These are phyloP conservation scores for Arctia plantaginis DNA, from an alignment of 2,888 invertebrate genomes.

Conservation along the genomic window DNA sequence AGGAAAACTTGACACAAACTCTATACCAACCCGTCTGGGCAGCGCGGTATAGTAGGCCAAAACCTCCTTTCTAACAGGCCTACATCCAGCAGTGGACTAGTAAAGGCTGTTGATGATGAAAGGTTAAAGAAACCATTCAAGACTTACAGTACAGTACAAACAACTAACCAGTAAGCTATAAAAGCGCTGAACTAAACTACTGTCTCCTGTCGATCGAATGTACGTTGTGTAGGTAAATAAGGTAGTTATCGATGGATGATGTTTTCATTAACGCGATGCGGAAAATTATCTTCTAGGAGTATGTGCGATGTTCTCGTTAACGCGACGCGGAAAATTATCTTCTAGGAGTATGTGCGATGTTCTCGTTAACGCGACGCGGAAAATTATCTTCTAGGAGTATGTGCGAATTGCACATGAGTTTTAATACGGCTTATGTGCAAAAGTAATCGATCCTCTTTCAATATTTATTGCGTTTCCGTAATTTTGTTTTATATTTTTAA, in stretches of 20 bases:
- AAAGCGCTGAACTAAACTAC: background rate
- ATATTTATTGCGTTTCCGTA: background rate
- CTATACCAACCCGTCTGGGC: no score
- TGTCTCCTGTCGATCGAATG: conserved; percentile 28
- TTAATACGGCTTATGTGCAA: background rate
- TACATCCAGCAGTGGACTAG: no score
- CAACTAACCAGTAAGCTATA: background rate
- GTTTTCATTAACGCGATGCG: conserved; percentile 12
- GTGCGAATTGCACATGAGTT: conserved; percentile 3
- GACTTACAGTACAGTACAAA: background rate
- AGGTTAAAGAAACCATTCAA: no score
- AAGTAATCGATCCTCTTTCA: background rate
- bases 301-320: conserved; percentile 18
- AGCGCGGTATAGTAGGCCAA: no score
- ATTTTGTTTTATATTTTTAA: background rate
- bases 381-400: conserved; percentile 11
- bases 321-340: conserved; percentile 13
- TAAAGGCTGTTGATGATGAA: no score
- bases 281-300: conserved; percentile 13
- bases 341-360: conserved; percentile 7
- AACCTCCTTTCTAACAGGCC: no score
- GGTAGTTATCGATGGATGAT: conserved; percentile 29
- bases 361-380: conserved; percentile 14
- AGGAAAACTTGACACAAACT: no score
- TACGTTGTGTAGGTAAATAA: conserved; percentile 30